Evolutionary conservation across 23 tunicate species (phyloP).

Genomic region (Trididemnum miniatum): DNA sequence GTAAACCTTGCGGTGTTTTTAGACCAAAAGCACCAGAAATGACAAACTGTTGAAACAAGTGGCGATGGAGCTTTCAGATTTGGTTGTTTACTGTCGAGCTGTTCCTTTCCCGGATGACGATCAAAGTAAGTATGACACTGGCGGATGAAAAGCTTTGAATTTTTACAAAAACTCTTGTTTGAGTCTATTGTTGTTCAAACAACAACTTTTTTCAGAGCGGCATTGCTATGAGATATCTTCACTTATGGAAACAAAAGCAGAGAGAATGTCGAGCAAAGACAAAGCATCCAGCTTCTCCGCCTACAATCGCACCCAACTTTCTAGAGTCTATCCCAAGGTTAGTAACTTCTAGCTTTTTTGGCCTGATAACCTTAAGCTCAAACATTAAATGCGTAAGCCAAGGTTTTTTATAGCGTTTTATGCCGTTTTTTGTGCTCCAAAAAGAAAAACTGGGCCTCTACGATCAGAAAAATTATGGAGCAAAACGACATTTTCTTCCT

Average conservation of each 20-base stretch:
- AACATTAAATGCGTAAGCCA: too few species aligned
- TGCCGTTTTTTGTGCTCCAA: too few species aligned
- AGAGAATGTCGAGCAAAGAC: constrained; percentile 30
- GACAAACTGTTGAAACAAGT: constrained; percentile 50
- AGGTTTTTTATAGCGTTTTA: too few species aligned
- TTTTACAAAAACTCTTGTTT: too few species aligned
- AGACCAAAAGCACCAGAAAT: constrained; percentile 27
- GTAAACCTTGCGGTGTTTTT: neutral
- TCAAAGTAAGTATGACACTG: neutral
- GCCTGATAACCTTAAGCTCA: too few species aligned
- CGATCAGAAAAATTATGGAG: too few species aligned
- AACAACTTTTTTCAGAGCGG: too few species aligned
- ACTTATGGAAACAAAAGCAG: constrained; percentile 57
- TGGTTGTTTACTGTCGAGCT: constrained; percentile 84
- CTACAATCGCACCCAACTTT: constrained; percentile 54
- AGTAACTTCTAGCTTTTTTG: too few species aligned
- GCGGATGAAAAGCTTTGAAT: neutral
- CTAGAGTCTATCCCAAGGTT: constrained; percentile 70
- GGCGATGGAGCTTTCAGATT: constrained; percentile 80
- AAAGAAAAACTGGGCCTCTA: too few species aligned
- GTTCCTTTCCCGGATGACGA: constrained; percentile 61
- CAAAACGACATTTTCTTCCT: too few species aligned
- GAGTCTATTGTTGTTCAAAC: too few species aligned
- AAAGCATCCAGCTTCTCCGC: constrained; percentile 24
- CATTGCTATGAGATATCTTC: constrained; percentile 72